phyloP scores from a whole-genome alignment of 1,140 invertebrate genomes.

The Halyomorpha halys region DNA sequence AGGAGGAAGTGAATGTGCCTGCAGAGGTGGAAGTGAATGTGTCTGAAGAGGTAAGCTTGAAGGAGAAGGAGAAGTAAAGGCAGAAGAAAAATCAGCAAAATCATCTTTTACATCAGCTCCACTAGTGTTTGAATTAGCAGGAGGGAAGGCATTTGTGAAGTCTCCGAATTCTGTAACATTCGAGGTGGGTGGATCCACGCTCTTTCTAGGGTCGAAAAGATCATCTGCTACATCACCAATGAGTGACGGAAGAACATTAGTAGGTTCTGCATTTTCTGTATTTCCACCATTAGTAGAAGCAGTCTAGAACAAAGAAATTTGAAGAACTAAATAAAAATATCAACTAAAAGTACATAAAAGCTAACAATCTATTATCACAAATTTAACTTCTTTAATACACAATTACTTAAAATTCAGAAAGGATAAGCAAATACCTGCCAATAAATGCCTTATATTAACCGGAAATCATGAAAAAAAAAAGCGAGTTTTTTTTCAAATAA shows the following conservation, averaged over 20 bases:
- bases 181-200: slow-evolving; percentile 30
- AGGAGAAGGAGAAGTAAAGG: slow-evolving; percentile 41
- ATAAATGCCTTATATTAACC: too few species aligned
- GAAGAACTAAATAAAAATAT: too few species aligned
- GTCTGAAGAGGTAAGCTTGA: slow-evolving; percentile 1
- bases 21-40: slow-evolving; percentile 24
- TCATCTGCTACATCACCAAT: slow-evolving; percentile 32
- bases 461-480: too few species aligned
- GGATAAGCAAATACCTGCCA: too few species aligned
- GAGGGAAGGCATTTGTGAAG: slow-evolving; percentile 59
- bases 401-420: too few species aligned
- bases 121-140: slow-evolving; percentile 2
- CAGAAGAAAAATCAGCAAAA: slow-evolving; percentile 66
- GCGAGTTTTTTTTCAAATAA: too few species aligned
- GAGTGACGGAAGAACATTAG: not conserved
- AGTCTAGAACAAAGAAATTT: too few species aligned
- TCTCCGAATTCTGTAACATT: slow-evolving; percentile 61
- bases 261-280: not conserved
- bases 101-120: slow-evolving; percentile 38
- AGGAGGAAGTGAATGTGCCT: slow-evolving; percentile 24
- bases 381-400: too few species aligned
- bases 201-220: slow-evolving; percentile 43
- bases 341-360: too few species aligned
- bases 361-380: too few species aligned
- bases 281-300: too few species aligned